These are phyloP conservation scores for Scyliorhinus canicula DNA, from an alignment of 2,797 vertebrate species.

Conservation along the genomic window DNA sequence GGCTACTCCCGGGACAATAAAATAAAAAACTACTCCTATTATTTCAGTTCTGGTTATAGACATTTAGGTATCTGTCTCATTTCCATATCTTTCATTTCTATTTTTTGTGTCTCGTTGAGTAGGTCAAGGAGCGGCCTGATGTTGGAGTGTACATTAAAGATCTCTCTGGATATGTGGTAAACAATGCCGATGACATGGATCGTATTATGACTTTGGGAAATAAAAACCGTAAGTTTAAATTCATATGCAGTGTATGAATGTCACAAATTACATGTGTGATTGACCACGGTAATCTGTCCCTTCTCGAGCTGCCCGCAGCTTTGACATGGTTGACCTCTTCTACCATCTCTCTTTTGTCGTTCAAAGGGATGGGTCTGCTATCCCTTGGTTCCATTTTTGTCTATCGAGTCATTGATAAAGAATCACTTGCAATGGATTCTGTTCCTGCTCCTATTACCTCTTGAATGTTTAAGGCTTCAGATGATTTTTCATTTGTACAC, in stretches of 20 bases:
- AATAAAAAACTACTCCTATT: neutral
- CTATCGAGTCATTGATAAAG: neutral
- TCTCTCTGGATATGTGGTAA: conserved; percentile 89
- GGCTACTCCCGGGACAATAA: neutral
- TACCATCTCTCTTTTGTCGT: neutral
- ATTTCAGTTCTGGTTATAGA: neutral
- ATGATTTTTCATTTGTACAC: neutral
- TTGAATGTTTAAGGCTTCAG: neutral
- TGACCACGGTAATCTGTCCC: neutral
- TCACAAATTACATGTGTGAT: neutral
- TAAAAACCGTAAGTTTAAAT: conserved; percentile 84
- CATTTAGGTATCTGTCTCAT: neutral
- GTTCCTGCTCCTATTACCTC: neutral
- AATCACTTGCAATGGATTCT: neutral
- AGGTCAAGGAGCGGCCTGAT: conserved; percentile 98
- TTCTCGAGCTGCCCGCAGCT: neutral
- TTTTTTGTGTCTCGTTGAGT: conserved; percentile 9
- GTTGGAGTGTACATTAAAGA: conserved; percentile 98
- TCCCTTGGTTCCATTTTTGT: neutral
- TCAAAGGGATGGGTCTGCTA: neutral
- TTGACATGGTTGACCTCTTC: neutral
- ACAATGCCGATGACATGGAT: conserved; percentile 98
- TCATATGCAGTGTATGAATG: neutral
- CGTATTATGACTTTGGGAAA: conserved; percentile 96
- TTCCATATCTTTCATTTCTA: neutral